phyloP scores from a whole-genome alignment of 2,888 invertebrate species.

The Sclerodermus sp. region DNA sequence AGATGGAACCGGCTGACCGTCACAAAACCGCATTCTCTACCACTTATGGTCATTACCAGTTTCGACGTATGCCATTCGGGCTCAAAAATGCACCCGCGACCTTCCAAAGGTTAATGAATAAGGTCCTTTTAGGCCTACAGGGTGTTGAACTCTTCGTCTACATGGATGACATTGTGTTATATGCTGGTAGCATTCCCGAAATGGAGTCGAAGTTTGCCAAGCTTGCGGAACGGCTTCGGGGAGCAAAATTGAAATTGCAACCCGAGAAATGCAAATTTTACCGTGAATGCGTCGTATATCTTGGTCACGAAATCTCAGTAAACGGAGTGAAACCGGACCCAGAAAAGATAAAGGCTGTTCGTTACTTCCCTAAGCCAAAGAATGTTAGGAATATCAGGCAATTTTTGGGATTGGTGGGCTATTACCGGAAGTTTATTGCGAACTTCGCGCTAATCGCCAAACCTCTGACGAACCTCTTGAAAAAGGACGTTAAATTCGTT shows the following conservation, averaged over 20 bases:
- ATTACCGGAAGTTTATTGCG: no score
- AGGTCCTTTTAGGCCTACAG: no score
- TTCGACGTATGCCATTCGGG: constrained; percentile 1
- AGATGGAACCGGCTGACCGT: no score
- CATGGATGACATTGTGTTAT: background rate
- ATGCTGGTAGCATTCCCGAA: background rate
- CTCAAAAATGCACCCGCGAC: no score
- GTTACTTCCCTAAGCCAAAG: background rate
- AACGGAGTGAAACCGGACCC: background rate
- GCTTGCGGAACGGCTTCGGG: background rate
- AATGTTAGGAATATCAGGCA: background rate
- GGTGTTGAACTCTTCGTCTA: constrained; percentile 2
- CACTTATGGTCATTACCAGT: no score
- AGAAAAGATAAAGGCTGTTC: background rate
- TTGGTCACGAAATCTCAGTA: background rate
- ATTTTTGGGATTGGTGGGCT: no score
- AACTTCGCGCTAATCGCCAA: constrained; percentile 1
- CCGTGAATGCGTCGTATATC: background rate
- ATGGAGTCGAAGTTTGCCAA: background rate
- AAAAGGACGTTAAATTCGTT: no score
- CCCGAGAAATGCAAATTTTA: constrained; percentile 5
- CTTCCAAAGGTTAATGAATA: no score
- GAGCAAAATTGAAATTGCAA: background rate
- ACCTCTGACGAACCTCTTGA: no score
- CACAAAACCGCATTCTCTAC: no score